Evolutionary conservation across 2,797 vertebrate species (phyloP).

Genomic region (Coregonus ussuriensis): DNA sequence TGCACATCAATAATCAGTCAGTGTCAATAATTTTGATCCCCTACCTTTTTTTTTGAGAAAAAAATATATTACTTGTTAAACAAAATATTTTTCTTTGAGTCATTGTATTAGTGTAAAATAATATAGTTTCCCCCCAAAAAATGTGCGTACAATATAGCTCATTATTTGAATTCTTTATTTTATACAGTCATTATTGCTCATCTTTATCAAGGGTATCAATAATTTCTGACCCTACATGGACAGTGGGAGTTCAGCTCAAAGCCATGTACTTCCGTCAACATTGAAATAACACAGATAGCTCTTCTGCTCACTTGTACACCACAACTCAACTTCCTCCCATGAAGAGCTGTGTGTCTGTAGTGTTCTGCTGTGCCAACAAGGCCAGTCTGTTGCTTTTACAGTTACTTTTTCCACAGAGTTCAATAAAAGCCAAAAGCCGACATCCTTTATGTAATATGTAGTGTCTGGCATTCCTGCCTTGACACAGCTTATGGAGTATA

Average conservation of each 20-base stretch:
- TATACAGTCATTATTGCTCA: too few relatives aligned
- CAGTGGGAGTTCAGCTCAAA: not conserved
- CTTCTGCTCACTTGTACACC: slow-evolving; percentile 18
- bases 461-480: slow-evolving; percentile 61
- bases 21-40: too few relatives aligned
- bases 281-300: slow-evolving; percentile 1
- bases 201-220: too few relatives aligned
- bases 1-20: too few relatives aligned
- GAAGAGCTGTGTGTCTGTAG: slow-evolving; percentile 31
- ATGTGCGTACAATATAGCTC: too few relatives aligned
- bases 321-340: slow-evolving; percentile 42
- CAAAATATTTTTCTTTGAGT: too few relatives aligned
- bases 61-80: too few relatives aligned
- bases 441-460: slow-evolving; percentile 57
- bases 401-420: slow-evolving; percentile 45
- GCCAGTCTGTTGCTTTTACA: slow-evolving; percentile 54
- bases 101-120: too few relatives aligned
- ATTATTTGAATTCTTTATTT: too few relatives aligned
- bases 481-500: slow-evolving; percentile 42
- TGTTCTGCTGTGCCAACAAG: slow-evolving; percentile 33
- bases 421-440: slow-evolving; percentile 47
- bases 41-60: too few relatives aligned
- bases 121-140: too few relatives aligned
- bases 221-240: not conserved
- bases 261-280: not conserved